phyloP scores from a whole-genome alignment of 2,113 vertebrate genomes.

The Chaetops frenatus region DNA sequence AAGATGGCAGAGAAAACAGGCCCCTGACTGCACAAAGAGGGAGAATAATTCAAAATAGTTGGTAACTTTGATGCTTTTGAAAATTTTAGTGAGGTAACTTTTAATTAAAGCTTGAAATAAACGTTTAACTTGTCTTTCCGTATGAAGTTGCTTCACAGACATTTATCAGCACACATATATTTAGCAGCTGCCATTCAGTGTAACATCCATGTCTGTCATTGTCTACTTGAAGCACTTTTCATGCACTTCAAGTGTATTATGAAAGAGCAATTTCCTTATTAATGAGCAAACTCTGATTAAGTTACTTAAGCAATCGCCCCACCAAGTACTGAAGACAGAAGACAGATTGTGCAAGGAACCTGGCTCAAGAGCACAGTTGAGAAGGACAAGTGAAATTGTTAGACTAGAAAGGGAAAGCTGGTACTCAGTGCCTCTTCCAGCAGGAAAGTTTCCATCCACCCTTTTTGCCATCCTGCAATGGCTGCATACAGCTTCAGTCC shows the following conservation, averaged over 20 bases:
- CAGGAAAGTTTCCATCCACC: neutral
- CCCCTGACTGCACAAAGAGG: neutral
- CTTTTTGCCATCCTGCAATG: neutral
- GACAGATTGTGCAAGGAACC: neutral
- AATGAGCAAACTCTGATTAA: neutral
- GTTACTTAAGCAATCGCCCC: neutral
- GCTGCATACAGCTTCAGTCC: neutral
- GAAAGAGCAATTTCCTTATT: constrained; percentile 29
- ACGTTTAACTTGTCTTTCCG: neutral
- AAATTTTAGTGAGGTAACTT: constrained; percentile 3
- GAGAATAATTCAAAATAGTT: neutral
- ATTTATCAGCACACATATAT: constrained; percentile 7
- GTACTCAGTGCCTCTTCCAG: neutral
- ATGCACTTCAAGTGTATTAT: neutral
- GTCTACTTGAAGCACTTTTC: constrained; percentile 7
- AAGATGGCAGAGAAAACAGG: neutral
- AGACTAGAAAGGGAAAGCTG: neutral
- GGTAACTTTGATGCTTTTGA: neutral
- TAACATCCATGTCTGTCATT: constrained; percentile 14
- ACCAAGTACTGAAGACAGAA: neutral
- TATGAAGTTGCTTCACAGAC: neutral
- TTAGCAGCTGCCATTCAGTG: constrained; percentile 43
- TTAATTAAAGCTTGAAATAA: constrained; percentile 40
- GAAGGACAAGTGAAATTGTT: neutral
- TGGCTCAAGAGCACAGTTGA: neutral